Evolutionary conservation across 2,797 vertebrate genomes (phyloP), one percentile per base, ranked within the genome.

Genomic region (Artibeus jamaicensis): DNA sequence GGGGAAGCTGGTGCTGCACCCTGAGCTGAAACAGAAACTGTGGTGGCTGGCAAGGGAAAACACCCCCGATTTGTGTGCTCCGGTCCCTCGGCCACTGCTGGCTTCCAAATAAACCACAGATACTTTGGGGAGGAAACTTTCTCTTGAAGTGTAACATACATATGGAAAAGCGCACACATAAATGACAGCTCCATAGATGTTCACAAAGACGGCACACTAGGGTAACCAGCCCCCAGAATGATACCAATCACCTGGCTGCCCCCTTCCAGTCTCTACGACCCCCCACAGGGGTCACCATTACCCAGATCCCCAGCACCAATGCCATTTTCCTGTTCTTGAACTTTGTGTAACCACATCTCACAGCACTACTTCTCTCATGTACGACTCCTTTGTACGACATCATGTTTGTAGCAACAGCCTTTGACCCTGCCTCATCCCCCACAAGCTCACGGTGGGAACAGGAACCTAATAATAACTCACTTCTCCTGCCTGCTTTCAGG

Each of bases 211-310:
- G 24, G 22, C 32, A 6, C 7, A 9, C 5, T 15, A 3, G 71
- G 24, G 34, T 21, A 12, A 70, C 37, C 26, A n/a, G 79, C 9
- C 44, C 39, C 57, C 14, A 76, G 84, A 62, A 46, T 9, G 3
- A 53, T 11, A 5, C 9, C 29, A 4, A 3, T 2, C 21, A 57
- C 4, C 7, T 2, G 3, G 21, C 21, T 21, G 6, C n/a, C 12
- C 39, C 37, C 67, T 83, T 46, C 50, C 5, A 3, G 11, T 4
- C 39, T 48, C 82, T 8, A 0, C 0, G 7, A 14, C 32, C 29
- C 14, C 9, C 37, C 32, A 70, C 34, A 5, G 14, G 6, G 34
- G 85, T 11, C 16, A 76, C 37, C 7, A 2, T 12, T 11, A 5
- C 11, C 48, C 15, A 34, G 53, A 62, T 26, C 46, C 70, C 48